Evolutionary conservation across 2,113 vertebrate genomes (phyloP).

Genomic region (Furnarius figulus): DNA sequence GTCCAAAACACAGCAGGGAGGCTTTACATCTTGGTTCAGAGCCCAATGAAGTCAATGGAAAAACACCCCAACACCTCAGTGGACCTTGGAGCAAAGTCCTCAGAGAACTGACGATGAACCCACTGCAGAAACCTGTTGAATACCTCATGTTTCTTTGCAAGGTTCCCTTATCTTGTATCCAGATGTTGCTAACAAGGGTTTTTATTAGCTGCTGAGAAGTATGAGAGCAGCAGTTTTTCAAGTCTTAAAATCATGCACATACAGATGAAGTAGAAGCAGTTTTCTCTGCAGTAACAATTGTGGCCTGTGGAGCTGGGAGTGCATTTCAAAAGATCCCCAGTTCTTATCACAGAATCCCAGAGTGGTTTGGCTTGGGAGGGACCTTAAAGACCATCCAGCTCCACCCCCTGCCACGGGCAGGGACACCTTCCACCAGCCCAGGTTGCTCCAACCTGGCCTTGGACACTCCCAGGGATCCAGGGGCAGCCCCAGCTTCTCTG

Average conservation of each 20-base stretch:
- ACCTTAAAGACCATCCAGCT: not conserved
- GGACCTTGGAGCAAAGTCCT: not conserved
- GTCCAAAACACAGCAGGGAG: conserved; percentile 47
- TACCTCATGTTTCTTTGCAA: conserved; percentile 43
- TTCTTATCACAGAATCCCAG: not conserved
- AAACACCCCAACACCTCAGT: conserved; percentile 50
- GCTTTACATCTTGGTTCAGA: conserved; percentile 49
- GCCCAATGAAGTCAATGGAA: conserved; percentile 58
- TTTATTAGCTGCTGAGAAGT: conserved; percentile 62
- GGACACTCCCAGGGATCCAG: not conserved
- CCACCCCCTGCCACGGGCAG: not conserved
- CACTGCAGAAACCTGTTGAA: conserved; percentile 27
- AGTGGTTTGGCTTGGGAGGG: not conserved
- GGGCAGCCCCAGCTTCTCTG: not conserved
- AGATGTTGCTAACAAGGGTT: conserved; percentile 61
- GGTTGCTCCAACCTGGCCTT: not conserved
- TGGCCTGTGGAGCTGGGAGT: not conserved
- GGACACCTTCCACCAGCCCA: not conserved
- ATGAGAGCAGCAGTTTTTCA: conserved; percentile 5
- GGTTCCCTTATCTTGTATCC: conserved; percentile 51
- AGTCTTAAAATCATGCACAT: not conserved
- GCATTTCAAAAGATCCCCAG: not conserved
- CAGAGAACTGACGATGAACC: not conserved
- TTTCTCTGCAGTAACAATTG: not conserved
- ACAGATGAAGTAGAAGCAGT: not conserved